Conservation (phyloP, 2,797 vertebrate genomes). For the Anguilla obscura region DNA sequence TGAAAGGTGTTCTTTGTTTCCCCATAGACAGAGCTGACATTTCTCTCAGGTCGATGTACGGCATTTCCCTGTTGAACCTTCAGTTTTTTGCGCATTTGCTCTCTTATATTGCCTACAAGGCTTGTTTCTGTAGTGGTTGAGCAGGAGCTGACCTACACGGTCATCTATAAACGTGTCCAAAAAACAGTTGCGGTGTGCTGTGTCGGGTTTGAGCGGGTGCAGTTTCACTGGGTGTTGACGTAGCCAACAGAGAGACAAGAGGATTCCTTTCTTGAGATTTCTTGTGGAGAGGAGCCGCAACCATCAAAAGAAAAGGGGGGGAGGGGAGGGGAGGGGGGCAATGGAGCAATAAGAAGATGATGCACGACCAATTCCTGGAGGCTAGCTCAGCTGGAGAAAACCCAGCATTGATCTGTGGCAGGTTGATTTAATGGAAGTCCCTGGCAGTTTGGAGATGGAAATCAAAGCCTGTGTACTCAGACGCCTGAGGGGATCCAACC, state of each 20-base stretch:
- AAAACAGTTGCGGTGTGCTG: neutral
- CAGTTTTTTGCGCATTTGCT: neutral
- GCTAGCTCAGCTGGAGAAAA: neutral
- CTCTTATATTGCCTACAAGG: neutral
- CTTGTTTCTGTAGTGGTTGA: neutral
- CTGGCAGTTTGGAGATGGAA: neutral
- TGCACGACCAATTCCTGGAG: constrained; percentile 21
- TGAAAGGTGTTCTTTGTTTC: neutral
- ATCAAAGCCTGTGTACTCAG: neutral
- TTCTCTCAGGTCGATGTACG: neutral
- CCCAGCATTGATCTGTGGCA: constrained; percentile 19
- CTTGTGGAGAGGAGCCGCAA: neutral
- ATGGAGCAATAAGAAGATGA: neutral
- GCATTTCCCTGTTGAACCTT: neutral
- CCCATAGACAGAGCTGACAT: neutral
- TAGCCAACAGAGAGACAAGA: neutral
- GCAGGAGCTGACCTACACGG: neutral
- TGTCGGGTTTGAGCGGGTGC: neutral
- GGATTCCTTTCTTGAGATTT: neutral
- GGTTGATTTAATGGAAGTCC: constrained; percentile 17
- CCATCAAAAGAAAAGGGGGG: neutral
- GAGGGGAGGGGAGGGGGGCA: neutral
- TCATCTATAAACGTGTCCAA: neutral
- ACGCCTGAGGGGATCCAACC: constrained; percentile 26
- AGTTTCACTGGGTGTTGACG: neutral